Base-by-base conservation (phyloP, 1,140 invertebrate genomes). In the Campodea augens region DNA sequence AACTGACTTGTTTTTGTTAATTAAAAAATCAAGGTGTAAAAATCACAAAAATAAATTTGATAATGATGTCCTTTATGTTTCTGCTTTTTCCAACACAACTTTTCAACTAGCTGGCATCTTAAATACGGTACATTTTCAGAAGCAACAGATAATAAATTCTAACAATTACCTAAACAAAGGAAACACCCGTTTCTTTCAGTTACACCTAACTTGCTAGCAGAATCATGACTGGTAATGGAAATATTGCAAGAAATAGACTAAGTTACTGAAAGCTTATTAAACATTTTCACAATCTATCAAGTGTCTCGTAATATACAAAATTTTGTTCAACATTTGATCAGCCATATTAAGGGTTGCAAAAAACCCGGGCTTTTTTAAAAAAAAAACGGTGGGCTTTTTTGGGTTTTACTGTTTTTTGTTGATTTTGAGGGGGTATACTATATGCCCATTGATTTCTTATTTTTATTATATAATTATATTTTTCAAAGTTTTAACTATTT, bases 301-400 rank as follows among this genome's bases (percentile, higher is more conserved):
- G 20, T 7, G n/a, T 4, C n/a, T 39, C 2, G 10, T 13, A 39
- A 21, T 3, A 2, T 18, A 24, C 19, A 21, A 20, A 5, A 48
- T 38, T 49, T 44, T 27, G 20, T 47, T 27, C n/a, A n/a, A n/a
- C n/a, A n/a, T n/a, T n/a, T n/a, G n/a, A n/a, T n/a, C n/a, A n/a
- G n/a, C n/a, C n/a, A n/a, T n/a, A n/a, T n/a, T n/a, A n/a, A n/a
- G 45, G 93, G 93, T 0, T 98, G 92, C 1, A 96, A 90, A 21
- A 82, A 96, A 68, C 92, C 84, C 52, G 92, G 92, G 15, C 93
- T 98, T 67, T 91, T 85, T 3, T 78, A 79, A 38, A 75, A 88
- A 57, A 71, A 68, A 36, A 93, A 88, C 49, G 92, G 97, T 64
- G 82, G 97, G 55, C 93, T 98, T 63, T 81, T 98, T 66, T 98